Base-by-base conservation (phyloP, 1,140 invertebrate genomes). In the Chironomus tepperi region DNA sequence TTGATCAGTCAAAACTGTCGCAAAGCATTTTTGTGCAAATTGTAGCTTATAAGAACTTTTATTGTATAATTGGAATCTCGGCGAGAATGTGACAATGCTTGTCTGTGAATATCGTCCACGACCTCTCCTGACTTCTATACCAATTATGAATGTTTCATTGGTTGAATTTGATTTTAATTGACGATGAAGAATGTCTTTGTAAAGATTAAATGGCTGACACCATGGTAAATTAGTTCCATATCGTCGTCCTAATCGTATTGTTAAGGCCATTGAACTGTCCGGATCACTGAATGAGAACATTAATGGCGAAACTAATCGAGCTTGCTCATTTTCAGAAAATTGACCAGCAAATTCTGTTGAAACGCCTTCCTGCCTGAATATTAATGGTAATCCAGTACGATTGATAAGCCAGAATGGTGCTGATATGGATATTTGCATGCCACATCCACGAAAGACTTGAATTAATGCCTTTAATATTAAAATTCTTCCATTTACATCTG, bases 371-470 rank as follows among this genome's bases (percentile, higher is more conserved):
- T 98, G 96, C 79, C 90, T 88, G 81, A 97, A 96, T 19, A 98
- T 90, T n/a, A 99, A 82, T 0, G 97, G 96, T 57, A 99, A 84
- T 0, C 96, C 97, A 15, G 94, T 95, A 82, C 93, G 93, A 82
- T 99, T 99, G 34, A 99, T 89, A 77, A 99, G 89, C 97, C 97
- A 99, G 84, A 93, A 98, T 0, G 92, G 91, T 19, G 94, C 92
- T 75, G 88, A 91, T 15, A 98, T 86, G 70, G 88, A 89, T 74
- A 97, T 86, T 86, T 94, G 85, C 73, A 87, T 78, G 81, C 87
- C 74, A 84, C 84, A 74, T 83, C 78, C 80, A 79, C 83, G 57
- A 1, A 76, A 76, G 1, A 74, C 78, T 74, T 76, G 79, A 42
- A 93, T 86, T 12, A 84, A 82, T 0, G 90, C 90, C 72, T 89